Base-by-base conservation (phyloP, 1,140 invertebrate species). In the Cecropterus lyciades region DNA sequence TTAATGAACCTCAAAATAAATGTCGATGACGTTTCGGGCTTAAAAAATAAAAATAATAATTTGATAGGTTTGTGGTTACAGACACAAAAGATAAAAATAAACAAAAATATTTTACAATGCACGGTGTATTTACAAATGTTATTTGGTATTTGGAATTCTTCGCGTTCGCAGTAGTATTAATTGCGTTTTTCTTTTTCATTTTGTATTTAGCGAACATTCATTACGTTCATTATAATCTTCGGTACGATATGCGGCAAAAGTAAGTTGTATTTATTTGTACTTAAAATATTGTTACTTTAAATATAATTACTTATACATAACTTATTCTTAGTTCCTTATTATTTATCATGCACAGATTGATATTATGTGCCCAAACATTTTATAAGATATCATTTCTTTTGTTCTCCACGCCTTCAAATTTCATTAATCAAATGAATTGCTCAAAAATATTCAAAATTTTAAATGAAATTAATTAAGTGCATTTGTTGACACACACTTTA, bases 111-210 rank as follows among this genome's bases (percentile, higher is more conserved):
- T 45, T 16, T 48, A 48, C 43, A 33, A 81, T 85, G 80, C 75
- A 80, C 48, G 82, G 76, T n/a, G 48, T 80, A 68, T 87, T 81
- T 43, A 87, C 88, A 10, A 88, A 81, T 65, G 68, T 75, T 1
- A 48, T 91, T 5, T 91, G 88, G 88, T 91, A 88, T 70, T 75
- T 91, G 14, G 88, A 91, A 69, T 87, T 91, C 49, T 49, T 85
- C 20, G 83, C 80, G 5, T 89, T 91, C 64, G 77, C 72, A 33
- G 30, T 79, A 7, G 57, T 78, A 24, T 70, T 85, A 42, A 77
- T 83, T 40, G 62, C 57, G 15, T 91, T 91, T 75, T 89, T 91
- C 66, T 69, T 67, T 30, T 85, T 82, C 9, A 73, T 91, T 68
- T 62, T 91, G 10, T 88, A 88, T 63, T 66, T 89, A 49, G 80